Evolutionary conservation across 2,797 vertebrate species (phyloP), one percentile per base, ranked within the genome.

Genomic region (Spea hammondii): DNA sequence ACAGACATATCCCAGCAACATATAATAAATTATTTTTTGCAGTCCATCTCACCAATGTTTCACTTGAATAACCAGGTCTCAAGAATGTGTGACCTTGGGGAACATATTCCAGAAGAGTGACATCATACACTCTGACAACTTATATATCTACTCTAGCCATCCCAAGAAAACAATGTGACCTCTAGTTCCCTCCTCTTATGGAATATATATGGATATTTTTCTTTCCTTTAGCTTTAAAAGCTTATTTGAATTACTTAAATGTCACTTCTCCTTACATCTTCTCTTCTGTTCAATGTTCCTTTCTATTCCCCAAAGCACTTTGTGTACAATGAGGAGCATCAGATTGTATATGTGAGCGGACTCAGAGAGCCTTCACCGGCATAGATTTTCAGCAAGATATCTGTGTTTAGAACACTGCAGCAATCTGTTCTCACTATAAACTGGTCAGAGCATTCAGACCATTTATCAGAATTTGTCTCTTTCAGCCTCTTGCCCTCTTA

Each of bases 401-500:
- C 57, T 72, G 44, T 44, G 44, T 48, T 49, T 60, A 48, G 48
- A 48, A 62, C 12, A 9, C 54, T 57, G 13, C 47, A 50, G 48
- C 32, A 44, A 49, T 48, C 55, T 48, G 71, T 60, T 72, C 55
- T 62, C 10, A 8, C 55, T 46, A 60, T 62, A 48, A 72, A 53
- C 54, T 72, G 70, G 70, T n/a, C 70, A 72, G 44, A 45, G 44
- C 4, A 48, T 72, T 72, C 17, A 72, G 57, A 60, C 46, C 72
- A 73, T 64, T 51, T 72, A 59, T 60, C 55, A 60, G 70, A 54
- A 72, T 72, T 72, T 72, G 70, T 59, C 70, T 50, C 17, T 48
- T 45, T 71, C 44, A 57, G 5, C 14, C 17, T 72, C 72, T 62
- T 51, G 57, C 47, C 48, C 57, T 64, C 9, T 73, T 73, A 73